phyloP scores from a whole-genome alignment of 2,888 invertebrate genomes.

The Ormia ochracea region DNA sequence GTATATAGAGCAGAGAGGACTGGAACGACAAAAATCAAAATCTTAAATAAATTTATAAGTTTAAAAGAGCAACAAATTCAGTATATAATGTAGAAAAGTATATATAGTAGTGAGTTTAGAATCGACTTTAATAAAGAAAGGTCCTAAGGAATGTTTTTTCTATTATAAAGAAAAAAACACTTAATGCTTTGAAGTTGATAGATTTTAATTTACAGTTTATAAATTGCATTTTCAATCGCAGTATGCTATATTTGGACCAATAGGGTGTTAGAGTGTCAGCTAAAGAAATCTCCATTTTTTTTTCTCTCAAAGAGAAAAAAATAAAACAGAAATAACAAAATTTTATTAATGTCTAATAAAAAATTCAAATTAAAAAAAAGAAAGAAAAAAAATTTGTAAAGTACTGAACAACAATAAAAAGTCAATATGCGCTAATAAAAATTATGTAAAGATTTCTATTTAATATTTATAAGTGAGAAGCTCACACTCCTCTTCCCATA shows the following conservation, averaged over 20 bases:
- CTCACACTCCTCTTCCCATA: too few species aligned
- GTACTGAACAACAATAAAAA: conserved; percentile 14
- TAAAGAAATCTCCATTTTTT: conserved; percentile 31
- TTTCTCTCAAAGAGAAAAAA: conserved; percentile 48
- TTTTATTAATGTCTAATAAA: conserved; percentile 44
- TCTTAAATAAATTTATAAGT: not conserved
- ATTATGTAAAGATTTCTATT: not conserved
- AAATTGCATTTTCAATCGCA: too few species aligned
- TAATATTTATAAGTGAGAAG: not conserved
- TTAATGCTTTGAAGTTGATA: too few species aligned
- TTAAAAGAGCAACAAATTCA: not conserved
- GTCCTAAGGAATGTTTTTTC: too few species aligned
- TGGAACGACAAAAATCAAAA: too few species aligned
- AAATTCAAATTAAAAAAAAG: conserved; percentile 10
- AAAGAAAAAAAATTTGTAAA: not conserved
- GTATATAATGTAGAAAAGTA: conserved; percentile 22
- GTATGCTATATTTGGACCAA: too few species aligned
- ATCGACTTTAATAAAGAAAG: too few species aligned
- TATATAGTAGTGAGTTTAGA: too few species aligned
- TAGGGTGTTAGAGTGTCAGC: conserved; percentile 16
- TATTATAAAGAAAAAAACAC: too few species aligned
- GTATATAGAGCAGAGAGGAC: too few species aligned
- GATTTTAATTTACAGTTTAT: too few species aligned
- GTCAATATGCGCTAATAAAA: not conserved
- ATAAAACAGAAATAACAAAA: conserved; percentile 31